phyloP scores from a whole-genome alignment of 2,797 vertebrate genomes.

The Muscicapa striata region DNA sequence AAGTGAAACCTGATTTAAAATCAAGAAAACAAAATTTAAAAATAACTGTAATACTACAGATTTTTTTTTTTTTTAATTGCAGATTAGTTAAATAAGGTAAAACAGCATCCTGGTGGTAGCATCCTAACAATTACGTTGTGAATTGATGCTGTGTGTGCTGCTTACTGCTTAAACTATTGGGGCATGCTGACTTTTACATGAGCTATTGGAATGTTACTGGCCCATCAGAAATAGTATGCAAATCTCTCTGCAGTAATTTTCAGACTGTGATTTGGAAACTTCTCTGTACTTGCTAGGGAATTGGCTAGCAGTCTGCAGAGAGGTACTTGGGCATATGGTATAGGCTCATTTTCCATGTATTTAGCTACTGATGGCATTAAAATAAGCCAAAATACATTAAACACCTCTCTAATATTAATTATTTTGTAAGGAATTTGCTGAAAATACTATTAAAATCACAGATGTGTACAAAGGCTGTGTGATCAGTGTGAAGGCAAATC shows the following conservation, averaged over 20 bases:
- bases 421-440: not conserved
- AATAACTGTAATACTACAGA: not conserved
- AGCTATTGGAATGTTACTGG: not conserved
- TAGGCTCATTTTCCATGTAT: not conserved
- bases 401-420: slow-evolving; percentile 7
- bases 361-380: slow-evolving; percentile 2
- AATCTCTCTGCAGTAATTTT: slow-evolving; percentile 36
- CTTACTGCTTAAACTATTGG: not conserved
- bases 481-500: not conserved
- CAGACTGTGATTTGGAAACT: not conserved
- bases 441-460: not conserved
- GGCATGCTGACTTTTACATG: not conserved
- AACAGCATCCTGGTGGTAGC: not conserved
- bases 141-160: not conserved
- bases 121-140: not conserved
- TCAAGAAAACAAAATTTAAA: not conserved
- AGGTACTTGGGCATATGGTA: not conserved
- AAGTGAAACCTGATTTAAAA: not conserved
- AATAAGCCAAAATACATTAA: slow-evolving; percentile 17
- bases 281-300: not conserved
- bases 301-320: not conserved
- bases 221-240: not conserved
- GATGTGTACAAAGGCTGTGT: not conserved
- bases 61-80: not conserved
- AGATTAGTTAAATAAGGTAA: not conserved